These are phyloP conservation scores for Anoplophora glabripennis DNA, from an alignment of 1,140 invertebrate species.

Conservation along the genomic window DNA sequence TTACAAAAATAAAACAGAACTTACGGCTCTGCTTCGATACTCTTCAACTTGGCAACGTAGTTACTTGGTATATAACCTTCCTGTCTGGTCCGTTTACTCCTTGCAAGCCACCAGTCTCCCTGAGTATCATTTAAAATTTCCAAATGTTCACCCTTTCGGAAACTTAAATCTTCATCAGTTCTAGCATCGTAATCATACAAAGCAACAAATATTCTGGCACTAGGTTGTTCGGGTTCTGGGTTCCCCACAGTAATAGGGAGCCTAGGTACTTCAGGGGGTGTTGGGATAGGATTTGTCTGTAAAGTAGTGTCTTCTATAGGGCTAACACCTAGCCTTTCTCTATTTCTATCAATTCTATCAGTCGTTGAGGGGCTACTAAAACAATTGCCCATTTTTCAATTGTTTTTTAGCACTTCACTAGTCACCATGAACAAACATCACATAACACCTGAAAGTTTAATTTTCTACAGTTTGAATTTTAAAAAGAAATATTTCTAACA, in stretches of 20 bases:
- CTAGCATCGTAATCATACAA: slow-evolving; percentile 98
- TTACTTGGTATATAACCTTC: slow-evolving; percentile 99
- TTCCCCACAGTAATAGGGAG: slow-evolving; percentile 59
- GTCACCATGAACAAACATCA: slow-evolving; percentile 27
- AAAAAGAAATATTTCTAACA: slow-evolving; percentile 5
- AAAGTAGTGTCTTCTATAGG: slow-evolving; percentile 60
- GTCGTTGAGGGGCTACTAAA: slow-evolving; percentile 65
- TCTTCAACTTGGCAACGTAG: slow-evolving; percentile 98
- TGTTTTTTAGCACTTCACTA: slow-evolving; percentile 24
- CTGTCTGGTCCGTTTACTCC: slow-evolving; percentile 89
- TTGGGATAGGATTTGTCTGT: slow-evolving; percentile 62
- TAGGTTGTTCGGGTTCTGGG: slow-evolving; percentile 61
- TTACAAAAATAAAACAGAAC: slow-evolving; percentile 46
- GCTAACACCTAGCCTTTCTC: slow-evolving; percentile 40
- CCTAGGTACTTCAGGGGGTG: slow-evolving; percentile 61
- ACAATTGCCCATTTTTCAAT: slow-evolving; percentile 65
- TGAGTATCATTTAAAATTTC: slow-evolving; percentile 98
- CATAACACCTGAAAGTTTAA: slow-evolving; percentile 1
- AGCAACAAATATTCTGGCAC: slow-evolving; percentile 91
- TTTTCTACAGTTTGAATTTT: neutral
- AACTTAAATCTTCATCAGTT: slow-evolving; percentile 97
- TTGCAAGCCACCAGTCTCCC: slow-evolving; percentile 98
- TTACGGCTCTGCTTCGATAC: slow-evolving; percentile 99
- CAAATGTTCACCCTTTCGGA: slow-evolving; percentile 96
- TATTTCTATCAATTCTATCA: slow-evolving; percentile 62